A percentile compares a stretch with the other conserved stretches of the same genome.
Evolutionary conservation across 2,113 vertebrate genomes (phyloP).

Genomic region (Anolis sagrei): DNA sequence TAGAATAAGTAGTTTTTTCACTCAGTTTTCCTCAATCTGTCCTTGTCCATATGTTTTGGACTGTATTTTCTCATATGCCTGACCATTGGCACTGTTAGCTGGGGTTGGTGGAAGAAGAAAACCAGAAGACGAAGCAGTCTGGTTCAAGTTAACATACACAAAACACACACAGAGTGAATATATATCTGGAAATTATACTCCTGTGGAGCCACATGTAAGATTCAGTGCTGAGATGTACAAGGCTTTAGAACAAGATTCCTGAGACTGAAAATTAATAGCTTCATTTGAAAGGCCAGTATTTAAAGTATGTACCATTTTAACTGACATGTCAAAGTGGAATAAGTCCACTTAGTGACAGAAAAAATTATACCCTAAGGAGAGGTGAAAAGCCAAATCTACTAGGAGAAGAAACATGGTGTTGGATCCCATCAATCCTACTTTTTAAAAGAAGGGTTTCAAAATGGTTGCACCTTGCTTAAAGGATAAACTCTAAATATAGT

Average conservation of each 20-base stretch:
- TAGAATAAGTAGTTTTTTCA: not conserved
- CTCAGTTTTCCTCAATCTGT: not conserved
- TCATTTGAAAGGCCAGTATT: not conserved
- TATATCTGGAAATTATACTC: not conserved
- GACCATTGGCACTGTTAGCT: not conserved
- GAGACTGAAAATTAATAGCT: constrained; percentile 13
- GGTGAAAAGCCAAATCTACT: constrained; percentile 11
- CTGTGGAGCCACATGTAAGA: not conserved
- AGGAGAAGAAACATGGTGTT: constrained; percentile 21
- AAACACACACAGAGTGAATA: not conserved
- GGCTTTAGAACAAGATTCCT: constrained; percentile 12
- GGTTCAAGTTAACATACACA: not conserved
- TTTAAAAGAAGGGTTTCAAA: constrained; percentile 58
- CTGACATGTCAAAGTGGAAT: constrained; percentile 10
- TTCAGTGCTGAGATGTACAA: rapidly evolving
- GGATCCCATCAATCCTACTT: constrained; percentile 32
- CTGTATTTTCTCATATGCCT: not conserved
- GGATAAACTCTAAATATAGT: constrained; percentile 65
- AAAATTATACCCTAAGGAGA: constrained; percentile 21
- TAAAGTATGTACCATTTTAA: constrained; percentile 20
- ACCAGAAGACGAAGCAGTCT: not conserved
- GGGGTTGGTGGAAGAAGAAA: not conserved
- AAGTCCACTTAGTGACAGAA: constrained; percentile 26
- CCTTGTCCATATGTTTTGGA: not conserved
- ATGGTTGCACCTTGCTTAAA: constrained; percentile 48